Conservation (phyloP, 2,888 invertebrate genomes). For the Sylvicola fuscatus region DNA sequence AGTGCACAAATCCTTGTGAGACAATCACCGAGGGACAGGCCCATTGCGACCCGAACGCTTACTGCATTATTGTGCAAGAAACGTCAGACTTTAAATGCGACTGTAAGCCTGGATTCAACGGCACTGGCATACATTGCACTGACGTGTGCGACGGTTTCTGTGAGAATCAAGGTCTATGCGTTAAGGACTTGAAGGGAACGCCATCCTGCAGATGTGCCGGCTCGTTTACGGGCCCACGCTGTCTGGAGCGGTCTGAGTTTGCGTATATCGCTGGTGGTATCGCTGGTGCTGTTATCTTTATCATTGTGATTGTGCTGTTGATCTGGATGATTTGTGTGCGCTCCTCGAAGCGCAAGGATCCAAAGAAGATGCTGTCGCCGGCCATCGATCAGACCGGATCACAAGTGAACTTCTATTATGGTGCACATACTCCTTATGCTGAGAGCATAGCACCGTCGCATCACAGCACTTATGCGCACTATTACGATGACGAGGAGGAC, state of each 20-base stretch:
- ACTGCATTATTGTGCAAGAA: constrained; percentile 65
- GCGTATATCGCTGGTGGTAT: constrained; percentile 90
- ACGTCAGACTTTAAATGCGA: constrained; percentile 75
- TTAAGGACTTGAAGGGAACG: constrained; percentile 63
- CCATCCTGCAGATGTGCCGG: constrained; percentile 80
- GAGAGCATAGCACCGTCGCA: constrained; percentile 90
- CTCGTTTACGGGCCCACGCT: constrained; percentile 77
- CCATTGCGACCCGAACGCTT: constrained; percentile 73
- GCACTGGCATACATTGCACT: constrained; percentile 59
- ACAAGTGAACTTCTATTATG: constrained; percentile 91
- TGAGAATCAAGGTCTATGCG: constrained; percentile 75
- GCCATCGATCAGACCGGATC: constrained; percentile 82
- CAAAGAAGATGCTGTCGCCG: constrained; percentile 75
- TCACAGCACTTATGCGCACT: constrained; percentile 88
- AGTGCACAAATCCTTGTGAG: constrained; percentile 83
- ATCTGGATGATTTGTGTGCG: constrained; percentile 96
- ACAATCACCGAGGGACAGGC: constrained; percentile 52
- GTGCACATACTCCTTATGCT: constrained; percentile 84
- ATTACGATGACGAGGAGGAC: constrained; percentile 89
- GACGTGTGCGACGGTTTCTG: constrained; percentile 74
- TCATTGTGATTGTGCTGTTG: constrained; percentile 76
- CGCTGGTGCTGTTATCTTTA: constrained; percentile 81
- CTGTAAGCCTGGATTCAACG: constrained; percentile 84
- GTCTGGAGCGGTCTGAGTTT: constrained; percentile 82
- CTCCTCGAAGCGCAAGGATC: constrained; percentile 71